A percentile compares a stretch with the other conserved stretches of the same genome.
Conservation (phyloP, 2,113 vertebrate species). For the Trachemys scripta region DNA sequence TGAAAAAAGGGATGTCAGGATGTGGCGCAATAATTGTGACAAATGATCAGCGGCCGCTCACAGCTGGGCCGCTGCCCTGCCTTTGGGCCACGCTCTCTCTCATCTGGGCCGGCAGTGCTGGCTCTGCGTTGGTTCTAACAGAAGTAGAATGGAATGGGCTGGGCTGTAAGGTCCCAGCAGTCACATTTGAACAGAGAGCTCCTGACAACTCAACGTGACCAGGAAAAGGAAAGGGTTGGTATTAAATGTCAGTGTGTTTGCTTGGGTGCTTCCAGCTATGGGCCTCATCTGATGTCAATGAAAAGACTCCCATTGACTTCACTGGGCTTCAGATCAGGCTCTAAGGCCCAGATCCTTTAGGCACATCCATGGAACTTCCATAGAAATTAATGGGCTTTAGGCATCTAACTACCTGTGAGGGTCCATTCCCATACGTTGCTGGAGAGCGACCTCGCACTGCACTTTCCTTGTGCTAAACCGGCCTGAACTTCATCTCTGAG, state of each 20-base stretch:
- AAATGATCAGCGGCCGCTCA: not conserved
- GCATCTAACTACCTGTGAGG: too few species aligned
- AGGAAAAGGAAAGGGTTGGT: not conserved
- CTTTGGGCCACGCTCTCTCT: not conserved
- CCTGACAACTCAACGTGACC: not conserved
- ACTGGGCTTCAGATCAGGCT: not conserved
- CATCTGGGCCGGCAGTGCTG: too few species aligned
- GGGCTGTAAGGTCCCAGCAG: too few species aligned
- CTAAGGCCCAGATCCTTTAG: not conserved
- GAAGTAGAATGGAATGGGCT: not conserved
- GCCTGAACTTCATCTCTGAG: conserved; percentile 34
- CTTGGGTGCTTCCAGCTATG: not conserved
- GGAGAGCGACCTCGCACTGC: not conserved
- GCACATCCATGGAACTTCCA: too few species aligned
- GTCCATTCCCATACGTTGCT: not conserved
- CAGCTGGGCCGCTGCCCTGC: not conserved
- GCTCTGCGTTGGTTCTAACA: not conserved
- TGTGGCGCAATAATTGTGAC: not conserved
- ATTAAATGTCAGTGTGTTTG: not conserved
- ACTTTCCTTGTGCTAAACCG: not conserved
- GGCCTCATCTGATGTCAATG: not conserved
- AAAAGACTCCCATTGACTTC: not conserved
- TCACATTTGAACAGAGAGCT: not conserved
- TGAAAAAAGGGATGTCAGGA: not conserved
- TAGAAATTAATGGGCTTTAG: too few species aligned